Conservation (phyloP, 2,888 invertebrate species). For the Mechanitis messenoides region DNA sequence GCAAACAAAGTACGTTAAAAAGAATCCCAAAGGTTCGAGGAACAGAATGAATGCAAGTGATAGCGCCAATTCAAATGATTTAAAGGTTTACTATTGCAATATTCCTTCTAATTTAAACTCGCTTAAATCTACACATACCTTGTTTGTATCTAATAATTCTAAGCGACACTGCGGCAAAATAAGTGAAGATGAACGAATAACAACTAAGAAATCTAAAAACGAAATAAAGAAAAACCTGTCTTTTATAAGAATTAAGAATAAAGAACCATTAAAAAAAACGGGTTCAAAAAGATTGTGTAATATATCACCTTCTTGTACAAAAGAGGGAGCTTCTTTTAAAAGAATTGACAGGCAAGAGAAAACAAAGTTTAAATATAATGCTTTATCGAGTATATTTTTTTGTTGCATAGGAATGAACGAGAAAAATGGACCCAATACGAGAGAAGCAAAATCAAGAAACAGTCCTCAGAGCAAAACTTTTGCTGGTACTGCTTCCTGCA, state of each 20-base stretch:
- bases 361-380: conserved; percentile 8
- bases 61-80: conserved; percentile 7
- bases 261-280: background rate
- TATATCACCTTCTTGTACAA: background rate
- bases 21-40: conserved; percentile 3
- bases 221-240: background rate
- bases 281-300: background rate
- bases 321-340: conserved; percentile 4
- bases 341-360: conserved; percentile 5
- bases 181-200: background rate
- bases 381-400: conserved; percentile 27
- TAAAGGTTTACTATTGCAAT: conserved; percentile 7
- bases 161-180: background rate
- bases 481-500: background rate
- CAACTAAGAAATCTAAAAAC: conserved; percentile 6
- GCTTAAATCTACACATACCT: background rate
- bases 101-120: background rate
- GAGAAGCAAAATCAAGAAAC: conserved; percentile 1
- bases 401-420: conserved; percentile 37
- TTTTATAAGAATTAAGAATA: background rate
- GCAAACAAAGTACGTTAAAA: background rate
- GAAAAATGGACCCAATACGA: conserved; percentile 26
- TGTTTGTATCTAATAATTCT: background rate
- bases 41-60: background rate
- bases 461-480: conserved; percentile 1